Evolutionary conservation across 2,888 invertebrate genomes (phyloP), one percentile per base, ranked within the genome.

Genomic region (Microchrysa polita): DNA sequence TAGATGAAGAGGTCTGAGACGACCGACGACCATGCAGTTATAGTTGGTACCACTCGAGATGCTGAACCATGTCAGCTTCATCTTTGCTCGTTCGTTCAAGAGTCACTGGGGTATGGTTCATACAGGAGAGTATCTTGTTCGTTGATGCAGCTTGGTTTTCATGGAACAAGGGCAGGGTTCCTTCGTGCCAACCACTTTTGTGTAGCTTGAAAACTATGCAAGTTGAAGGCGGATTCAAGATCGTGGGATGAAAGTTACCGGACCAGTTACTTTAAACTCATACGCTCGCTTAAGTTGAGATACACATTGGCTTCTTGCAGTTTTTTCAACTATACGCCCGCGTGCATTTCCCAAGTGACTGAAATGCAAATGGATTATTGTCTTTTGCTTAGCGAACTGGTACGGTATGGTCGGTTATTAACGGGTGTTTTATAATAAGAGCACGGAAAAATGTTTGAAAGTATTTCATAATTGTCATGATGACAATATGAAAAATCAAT

Each of bases 121-220:
- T 40, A 40, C n/a, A n/a, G n/a, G n/a, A n/a, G n/a, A n/a, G n/a
- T 61, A 34, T 34, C 27, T n/a, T 20, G 22, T n/a, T 48, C 22
- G 48, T 7, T 34, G 27, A 5, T 57, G 55, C 55, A 55, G 55
- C 40, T 57, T 14, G 18, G 69, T 34, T 55, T 69, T 69, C 69
- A 69, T 69, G 69, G 69, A 69, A 57, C 69, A 69, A 69, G 69
- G 69, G 69, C 69, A 69, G 69, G 69, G 69, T 57, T 55, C 57
- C 57, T 27, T 53, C 10, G 5, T 44, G 67, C 0, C 22, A 67
- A 12, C 60, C 14, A 27, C 34, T n/a, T 14, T 67, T 53, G 7
- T 57, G 55, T 16, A 69, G 55, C 55, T 57, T 67, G 34, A 40
- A 22, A 55, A 10, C 22, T 16, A n/a, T 14, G 9, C 55, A 42